Base-by-base conservation (phyloP, 2,113 vertebrate genomes). In the Anseranas semipalmata region DNA sequence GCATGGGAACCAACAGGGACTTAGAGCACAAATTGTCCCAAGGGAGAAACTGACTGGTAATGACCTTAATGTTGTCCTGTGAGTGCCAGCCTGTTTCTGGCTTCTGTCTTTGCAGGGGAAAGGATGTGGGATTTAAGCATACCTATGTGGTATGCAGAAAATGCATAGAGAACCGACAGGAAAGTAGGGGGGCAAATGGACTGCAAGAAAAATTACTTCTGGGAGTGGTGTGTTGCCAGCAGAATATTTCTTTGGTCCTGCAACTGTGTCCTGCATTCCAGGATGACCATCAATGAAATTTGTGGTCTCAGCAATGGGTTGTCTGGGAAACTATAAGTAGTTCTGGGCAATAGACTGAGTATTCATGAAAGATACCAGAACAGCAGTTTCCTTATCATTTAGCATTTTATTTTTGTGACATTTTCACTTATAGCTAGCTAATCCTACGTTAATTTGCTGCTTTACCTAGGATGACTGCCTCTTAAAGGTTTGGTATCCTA, bases 401-500 rank as follows among this genome's bases (percentile, higher is more conserved):
- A 16, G 6, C 3, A 48, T 80, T 48, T 86, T 68, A 12, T 58
- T 79, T 79, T 70, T 55, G 32, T 90, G 68, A 13, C 5, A 12
- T 58, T 68, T 71, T 52, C 37, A 72, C 21, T 67, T 75, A 15
- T 6, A 85, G 27, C 25, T 67, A 35, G 30, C 58, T 97, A 68
- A 94, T 41, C 35, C 75, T 33, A 5, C 93, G 18, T 4, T 8
- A 79, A 86, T 74, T 65, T 96, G 3, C 95, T 39, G 71, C 27
- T 95, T 97, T 93, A 35, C 85, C 37, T 97, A 99, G 99, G 99
- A 99, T 97, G 99, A 99, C 94, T 99, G 99, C 97, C 98, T 99
- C 81, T 96, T 99, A 90, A 99, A 99, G 97, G 99, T 99, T 60
- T 99, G 99, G 99, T 99, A 99, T 95, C 98, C 99, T 73, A 99